Evolutionary conservation across 2,888 invertebrate genomes (phyloP).

Genomic region (Lochmaea crataegi): DNA sequence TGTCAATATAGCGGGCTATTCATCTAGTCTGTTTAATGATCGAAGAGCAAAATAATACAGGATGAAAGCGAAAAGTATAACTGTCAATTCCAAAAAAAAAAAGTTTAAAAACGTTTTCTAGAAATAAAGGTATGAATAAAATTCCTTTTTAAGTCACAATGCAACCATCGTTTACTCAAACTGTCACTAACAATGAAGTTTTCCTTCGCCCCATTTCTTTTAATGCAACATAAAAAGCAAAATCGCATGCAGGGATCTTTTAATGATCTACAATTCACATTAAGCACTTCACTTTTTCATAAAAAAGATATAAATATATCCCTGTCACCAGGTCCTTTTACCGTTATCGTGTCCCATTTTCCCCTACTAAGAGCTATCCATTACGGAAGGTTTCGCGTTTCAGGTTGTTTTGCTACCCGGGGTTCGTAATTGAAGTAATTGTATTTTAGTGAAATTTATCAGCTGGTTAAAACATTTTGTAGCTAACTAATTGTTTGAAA

Average conservation of each 20-base stretch:
- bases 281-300: conserved; percentile 3
- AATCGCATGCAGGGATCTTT: not conserved
- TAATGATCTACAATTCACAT: conserved; percentile 1
- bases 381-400: not conserved
- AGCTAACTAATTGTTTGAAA: not conserved
- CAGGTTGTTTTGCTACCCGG: not conserved
- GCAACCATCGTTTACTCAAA: no score
- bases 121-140: no score
- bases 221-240: not conserved
- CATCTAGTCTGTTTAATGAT: no score
- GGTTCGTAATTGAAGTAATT: not conserved
- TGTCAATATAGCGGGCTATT: no score
- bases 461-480: not conserved
- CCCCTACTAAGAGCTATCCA: conserved; percentile 3
- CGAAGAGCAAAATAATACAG: no score
- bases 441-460: not conserved
- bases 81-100: no score
- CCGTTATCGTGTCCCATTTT: conserved; percentile 2
- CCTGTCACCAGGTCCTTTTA: conserved; percentile 1
- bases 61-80: no score
- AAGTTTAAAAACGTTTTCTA: no score
- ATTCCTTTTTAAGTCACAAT: no score
- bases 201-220: not conserved
- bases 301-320: conserved; percentile 7
- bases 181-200: no score